These are phyloP conservation scores for Drosophila acutilabella DNA, from an alignment of 2,888 invertebrate genomes.

Conservation along the genomic window DNA sequence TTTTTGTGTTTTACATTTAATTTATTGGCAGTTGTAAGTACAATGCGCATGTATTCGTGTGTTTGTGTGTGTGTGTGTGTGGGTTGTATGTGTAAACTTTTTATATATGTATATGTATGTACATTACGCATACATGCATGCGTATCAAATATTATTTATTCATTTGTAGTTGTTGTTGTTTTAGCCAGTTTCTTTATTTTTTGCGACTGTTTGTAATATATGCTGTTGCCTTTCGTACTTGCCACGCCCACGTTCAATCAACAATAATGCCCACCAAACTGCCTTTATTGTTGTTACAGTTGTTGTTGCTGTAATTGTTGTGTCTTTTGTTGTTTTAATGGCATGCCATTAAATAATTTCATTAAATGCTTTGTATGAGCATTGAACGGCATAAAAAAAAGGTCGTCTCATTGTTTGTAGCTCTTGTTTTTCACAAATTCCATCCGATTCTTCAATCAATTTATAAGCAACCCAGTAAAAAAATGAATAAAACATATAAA, in stretches of 20 bases:
- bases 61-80: constrained; percentile 49
- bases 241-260: constrained; percentile 62
- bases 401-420: constrained; percentile 49
- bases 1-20: constrained; percentile 45
- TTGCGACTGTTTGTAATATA: constrained; percentile 19
- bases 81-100: constrained; percentile 37
- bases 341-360: constrained; percentile 78
- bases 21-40: constrained; percentile 63
- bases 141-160: constrained; percentile 63
- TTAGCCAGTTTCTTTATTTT: background rate
- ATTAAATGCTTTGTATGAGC: constrained; percentile 70
- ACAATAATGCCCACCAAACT: constrained; percentile 50
- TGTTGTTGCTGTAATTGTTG: constrained; percentile 37
- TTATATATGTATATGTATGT: constrained; percentile 46
- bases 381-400: constrained; percentile 55
- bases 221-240: constrained; percentile 14
- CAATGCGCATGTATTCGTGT: constrained; percentile 35
- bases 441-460: constrained; percentile 54
- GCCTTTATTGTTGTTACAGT: constrained; percentile 7
- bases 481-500: constrained; percentile 16
- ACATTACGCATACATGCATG: constrained; percentile 42
- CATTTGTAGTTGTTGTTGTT: constrained; percentile 46
- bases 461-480: constrained; percentile 33
- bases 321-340: constrained; percentile 72
- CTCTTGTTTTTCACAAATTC: constrained; percentile 35